Percentiles rank a stretch among this genome's conserved stretches.
phyloP scores from a whole-genome alignment of 2,113 vertebrate genomes.

The Camelus dromedarius region DNA sequence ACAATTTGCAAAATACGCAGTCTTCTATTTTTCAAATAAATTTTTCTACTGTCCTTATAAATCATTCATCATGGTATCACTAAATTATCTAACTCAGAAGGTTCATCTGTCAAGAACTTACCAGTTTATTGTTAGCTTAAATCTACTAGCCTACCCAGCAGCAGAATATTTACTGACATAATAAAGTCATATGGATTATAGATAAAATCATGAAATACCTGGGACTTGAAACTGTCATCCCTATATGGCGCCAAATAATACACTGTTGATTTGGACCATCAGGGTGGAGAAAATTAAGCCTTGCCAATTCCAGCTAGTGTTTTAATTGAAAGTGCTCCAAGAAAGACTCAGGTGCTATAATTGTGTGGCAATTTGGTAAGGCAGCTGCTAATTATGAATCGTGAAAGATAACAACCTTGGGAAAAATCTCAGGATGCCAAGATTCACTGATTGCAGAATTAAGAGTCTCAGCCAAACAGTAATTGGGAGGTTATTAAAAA shows the following conservation, averaged over 20 bases:
- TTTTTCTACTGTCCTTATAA: neutral
- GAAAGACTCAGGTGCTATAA: conserved; percentile 52
- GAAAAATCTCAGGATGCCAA: conserved; percentile 49
- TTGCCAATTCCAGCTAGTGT: neutral
- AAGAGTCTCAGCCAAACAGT: conserved; percentile 1
- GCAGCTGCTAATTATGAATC: conserved; percentile 65
- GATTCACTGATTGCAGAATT: neutral
- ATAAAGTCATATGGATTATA: conserved; percentile 41
- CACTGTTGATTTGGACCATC: conserved; percentile 16
- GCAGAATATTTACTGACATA: neutral
- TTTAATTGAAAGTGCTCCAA: conserved; percentile 58
- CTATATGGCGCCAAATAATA: neutral
- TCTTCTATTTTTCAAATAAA: conserved; percentile 32
- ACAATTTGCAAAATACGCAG: neutral
- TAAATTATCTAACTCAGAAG: conserved; percentile 47
- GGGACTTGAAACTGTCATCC: neutral
- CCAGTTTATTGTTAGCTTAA: conserved; percentile 44
- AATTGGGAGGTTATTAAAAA: conserved; percentile 37
- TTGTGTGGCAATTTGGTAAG: conserved; percentile 54
- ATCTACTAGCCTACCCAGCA: neutral
- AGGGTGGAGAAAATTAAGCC: neutral
- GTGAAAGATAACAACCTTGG: conserved; percentile 33
- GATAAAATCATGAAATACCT: neutral
- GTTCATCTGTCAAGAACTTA: neutral
- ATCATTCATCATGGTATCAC: conserved; percentile 20